phyloP scores from a whole-genome alignment of 2,888 invertebrate species.

The Coelinius sp. region DNA sequence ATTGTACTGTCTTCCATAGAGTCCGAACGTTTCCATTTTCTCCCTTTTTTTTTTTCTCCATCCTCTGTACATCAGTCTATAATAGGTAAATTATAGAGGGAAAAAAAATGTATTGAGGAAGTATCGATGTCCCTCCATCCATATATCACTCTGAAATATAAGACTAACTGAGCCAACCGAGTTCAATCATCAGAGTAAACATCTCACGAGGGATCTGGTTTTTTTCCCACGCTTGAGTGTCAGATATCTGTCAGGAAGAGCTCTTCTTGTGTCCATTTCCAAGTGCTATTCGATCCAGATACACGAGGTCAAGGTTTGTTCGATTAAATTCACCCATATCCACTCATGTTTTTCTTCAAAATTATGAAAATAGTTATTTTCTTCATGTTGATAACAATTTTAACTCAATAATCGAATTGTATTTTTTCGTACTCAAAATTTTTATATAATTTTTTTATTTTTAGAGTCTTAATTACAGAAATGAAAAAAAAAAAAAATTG shows the following conservation, averaged over 20 bases:
- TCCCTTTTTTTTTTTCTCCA: neutral
- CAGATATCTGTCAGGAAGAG: neutral
- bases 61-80: neutral
- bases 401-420: no score
- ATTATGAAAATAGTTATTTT: no score
- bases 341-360: no score
- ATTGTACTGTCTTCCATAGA: slow-evolving; percentile 21
- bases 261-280: slow-evolving; percentile 2
- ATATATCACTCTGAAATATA: slow-evolving; percentile 7
- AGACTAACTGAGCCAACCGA: neutral
- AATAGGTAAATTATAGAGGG: slow-evolving; percentile 2
- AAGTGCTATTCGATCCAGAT: slow-evolving; percentile 10
- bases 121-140: slow-evolving; percentile 6
- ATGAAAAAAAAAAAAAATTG: neutral
- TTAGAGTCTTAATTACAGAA: neutral
- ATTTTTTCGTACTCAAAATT: no score
- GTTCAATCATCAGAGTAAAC: slow-evolving; percentile 8
- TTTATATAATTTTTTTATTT: no score
- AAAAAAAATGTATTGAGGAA: neutral
- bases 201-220: neutral
- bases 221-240: slow-evolving; percentile 18
- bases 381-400: no score
- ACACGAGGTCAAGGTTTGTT: neutral
- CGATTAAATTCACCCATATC: neutral
- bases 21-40: neutral